phyloP scores from a whole-genome alignment of 2,888 invertebrate species.

The Peribatodes rhomboidaria region DNA sequence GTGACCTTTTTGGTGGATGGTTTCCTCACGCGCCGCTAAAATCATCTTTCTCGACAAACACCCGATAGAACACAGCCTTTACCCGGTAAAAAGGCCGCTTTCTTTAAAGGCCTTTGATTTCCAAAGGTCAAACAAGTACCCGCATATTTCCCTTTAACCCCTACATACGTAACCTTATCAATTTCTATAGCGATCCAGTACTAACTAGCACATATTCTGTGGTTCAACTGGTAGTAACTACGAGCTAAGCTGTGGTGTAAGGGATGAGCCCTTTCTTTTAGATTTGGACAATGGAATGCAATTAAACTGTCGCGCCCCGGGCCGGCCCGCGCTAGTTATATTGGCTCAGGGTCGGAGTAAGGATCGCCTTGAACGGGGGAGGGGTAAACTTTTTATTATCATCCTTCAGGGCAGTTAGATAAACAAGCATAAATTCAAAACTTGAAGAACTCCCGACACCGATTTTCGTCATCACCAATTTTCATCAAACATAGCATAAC shows the following conservation, averaged over 20 bases:
- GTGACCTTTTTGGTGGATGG: too few species aligned
- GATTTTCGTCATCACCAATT: too few species aligned
- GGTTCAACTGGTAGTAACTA: not conserved
- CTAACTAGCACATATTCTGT: not conserved
- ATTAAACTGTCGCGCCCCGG: conserved; percentile 52
- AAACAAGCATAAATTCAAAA: too few species aligned
- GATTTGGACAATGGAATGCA: conserved; percentile 56
- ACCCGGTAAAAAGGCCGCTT: not conserved
- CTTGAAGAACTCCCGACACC: too few species aligned
- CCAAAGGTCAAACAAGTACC: conserved; percentile 1
- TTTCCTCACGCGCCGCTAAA: too few species aligned
- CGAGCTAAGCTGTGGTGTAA: conserved; percentile 25
- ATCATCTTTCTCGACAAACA: too few species aligned
- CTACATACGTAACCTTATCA: conserved; percentile 2
- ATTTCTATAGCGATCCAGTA: not conserved
- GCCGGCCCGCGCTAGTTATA: conserved; percentile 46
- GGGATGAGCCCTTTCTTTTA: conserved; percentile 48
- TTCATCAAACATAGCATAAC: too few species aligned
- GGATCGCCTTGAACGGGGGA: not conserved
- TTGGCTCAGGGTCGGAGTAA: conserved; percentile 35
- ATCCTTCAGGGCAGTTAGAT: too few species aligned
- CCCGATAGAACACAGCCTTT: too few species aligned
- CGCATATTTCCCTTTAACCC: conserved; percentile 13
- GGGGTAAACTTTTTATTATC: too few species aligned
- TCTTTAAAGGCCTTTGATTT: not conserved